phyloP scores from a whole-genome alignment of 2,888 invertebrate genomes.

The Drosophila robusta region DNA sequence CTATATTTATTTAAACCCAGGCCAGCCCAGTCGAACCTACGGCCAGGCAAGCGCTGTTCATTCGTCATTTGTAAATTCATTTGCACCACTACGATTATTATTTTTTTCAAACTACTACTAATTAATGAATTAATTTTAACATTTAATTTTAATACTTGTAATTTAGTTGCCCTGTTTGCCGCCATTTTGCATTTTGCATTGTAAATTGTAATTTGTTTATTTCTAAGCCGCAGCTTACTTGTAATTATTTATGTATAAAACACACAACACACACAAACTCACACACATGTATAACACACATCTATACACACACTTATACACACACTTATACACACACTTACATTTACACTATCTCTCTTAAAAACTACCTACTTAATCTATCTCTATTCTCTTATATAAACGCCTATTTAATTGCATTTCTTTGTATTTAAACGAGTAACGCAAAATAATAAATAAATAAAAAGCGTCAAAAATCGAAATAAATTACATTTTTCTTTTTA shows the following conservation, averaged over 20 bases:
- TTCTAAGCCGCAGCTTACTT: conserved; percentile 56
- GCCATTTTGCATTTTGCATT: conserved; percentile 64
- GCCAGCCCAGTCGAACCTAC: not conserved
- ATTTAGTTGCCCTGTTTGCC: conserved; percentile 51
- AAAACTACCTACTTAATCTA: conserved; percentile 34
- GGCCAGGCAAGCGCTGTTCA: conserved; percentile 48
- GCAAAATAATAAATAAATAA: conserved; percentile 61
- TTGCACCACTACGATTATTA: conserved; percentile 46
- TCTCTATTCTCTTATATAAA: conserved; percentile 48
- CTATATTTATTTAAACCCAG: conserved; percentile 64
- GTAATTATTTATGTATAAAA: conserved; percentile 79
- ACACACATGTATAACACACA: conserved; percentile 33
- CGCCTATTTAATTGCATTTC: conserved; percentile 69
- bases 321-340: conserved; percentile 1
- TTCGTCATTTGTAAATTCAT: conserved; percentile 80
- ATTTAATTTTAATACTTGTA: conserved; percentile 58
- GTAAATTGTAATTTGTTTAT: conserved; percentile 75
- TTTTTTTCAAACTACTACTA: conserved; percentile 30
- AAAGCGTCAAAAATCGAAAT: conserved; percentile 41
- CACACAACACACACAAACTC: conserved; percentile 38
- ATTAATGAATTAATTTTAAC: conserved; percentile 52
- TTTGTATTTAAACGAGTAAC: conserved; percentile 67
- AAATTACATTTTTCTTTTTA: conserved; percentile 25
- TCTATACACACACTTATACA: conserved; percentile 16
- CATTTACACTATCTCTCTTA: conserved; percentile 28